Conservation (phyloP, 2,797 vertebrate genomes). For the Botia almorhae region DNA sequence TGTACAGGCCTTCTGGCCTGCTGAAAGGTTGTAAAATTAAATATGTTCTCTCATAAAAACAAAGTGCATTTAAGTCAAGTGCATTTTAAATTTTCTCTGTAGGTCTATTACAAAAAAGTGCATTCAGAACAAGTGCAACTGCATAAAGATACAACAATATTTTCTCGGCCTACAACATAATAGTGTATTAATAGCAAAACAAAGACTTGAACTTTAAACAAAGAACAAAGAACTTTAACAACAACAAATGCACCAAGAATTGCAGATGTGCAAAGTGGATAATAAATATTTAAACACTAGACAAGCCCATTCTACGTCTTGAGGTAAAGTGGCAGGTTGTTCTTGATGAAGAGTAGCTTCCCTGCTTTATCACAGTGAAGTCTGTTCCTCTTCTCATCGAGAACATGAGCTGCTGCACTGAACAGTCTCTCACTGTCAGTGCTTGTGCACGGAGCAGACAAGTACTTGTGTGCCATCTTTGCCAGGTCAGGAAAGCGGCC, state of each 20-base stretch:
- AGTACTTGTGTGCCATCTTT: slow-evolving; percentile 39
- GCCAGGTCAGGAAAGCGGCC: slow-evolving; percentile 40
- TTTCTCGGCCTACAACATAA: slow-evolving; percentile 16
- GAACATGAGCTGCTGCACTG: slow-evolving; percentile 49
- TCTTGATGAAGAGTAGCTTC: slow-evolving; percentile 47
- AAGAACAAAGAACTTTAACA: slow-evolving; percentile 15
- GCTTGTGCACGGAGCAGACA: slow-evolving; percentile 24
- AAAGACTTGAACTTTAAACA: no score
- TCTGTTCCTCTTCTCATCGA: slow-evolving; percentile 36
- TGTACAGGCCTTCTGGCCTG: slow-evolving; percentile 7
- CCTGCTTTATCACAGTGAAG: slow-evolving; percentile 51
- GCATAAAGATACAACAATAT: slow-evolving; percentile 1
- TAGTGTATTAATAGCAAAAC: slow-evolving; percentile 21
- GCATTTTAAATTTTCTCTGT: slow-evolving; percentile 13
- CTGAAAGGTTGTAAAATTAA: slow-evolving; percentile 11
- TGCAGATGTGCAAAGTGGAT: slow-evolving; percentile 20
- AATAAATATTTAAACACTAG: slow-evolving; percentile 6
- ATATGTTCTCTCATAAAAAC: slow-evolving; percentile 3
- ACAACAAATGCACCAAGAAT: slow-evolving; percentile 26
- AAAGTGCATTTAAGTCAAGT: slow-evolving; percentile 3
- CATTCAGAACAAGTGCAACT: slow-evolving; percentile 22
- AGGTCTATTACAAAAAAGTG: slow-evolving; percentile 13
- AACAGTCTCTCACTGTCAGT: slow-evolving; percentile 48
- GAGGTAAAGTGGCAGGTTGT: slow-evolving; percentile 46
- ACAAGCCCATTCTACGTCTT: slow-evolving; percentile 35